Conservation (phyloP, 2,113 vertebrate species). For the Emydura subglobosa region DNA sequence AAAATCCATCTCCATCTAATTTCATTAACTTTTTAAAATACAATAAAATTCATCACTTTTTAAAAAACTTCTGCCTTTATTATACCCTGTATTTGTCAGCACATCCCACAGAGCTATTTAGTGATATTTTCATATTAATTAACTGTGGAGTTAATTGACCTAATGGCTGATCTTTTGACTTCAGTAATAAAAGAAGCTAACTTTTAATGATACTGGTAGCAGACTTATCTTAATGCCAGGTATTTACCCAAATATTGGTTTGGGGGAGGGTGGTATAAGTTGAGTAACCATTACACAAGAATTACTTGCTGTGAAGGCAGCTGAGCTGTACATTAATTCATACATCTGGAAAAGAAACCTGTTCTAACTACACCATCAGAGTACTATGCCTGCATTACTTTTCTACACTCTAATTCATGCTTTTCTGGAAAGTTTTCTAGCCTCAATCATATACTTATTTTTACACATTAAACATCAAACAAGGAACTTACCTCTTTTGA, state of each 20-base stretch:
- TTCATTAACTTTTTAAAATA: background rate
- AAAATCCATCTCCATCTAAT: background rate
- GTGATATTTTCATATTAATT: background rate
- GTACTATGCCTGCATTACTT: background rate
- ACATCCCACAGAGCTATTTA: background rate
- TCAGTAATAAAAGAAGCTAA: background rate
- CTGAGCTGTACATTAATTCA: background rate
- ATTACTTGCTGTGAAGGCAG: background rate
- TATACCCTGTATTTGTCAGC: background rate
- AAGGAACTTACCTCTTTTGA: constrained; percentile 19
- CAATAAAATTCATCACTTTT: background rate
- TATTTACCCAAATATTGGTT: background rate
- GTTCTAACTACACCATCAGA: background rate
- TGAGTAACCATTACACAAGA: background rate
- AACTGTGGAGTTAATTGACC: background rate
- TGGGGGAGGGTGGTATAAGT: background rate
- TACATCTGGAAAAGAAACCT: background rate
- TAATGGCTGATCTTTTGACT: background rate
- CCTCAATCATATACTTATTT: background rate
- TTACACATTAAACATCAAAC: background rate
- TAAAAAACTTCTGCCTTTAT: background rate
- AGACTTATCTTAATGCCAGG: background rate
- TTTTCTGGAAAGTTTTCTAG: background rate
- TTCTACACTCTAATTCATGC: background rate
- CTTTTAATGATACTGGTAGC: background rate